Base-by-base conservation (phyloP, 2,888 invertebrate species). In the Helicoverpa assulta region DNA sequence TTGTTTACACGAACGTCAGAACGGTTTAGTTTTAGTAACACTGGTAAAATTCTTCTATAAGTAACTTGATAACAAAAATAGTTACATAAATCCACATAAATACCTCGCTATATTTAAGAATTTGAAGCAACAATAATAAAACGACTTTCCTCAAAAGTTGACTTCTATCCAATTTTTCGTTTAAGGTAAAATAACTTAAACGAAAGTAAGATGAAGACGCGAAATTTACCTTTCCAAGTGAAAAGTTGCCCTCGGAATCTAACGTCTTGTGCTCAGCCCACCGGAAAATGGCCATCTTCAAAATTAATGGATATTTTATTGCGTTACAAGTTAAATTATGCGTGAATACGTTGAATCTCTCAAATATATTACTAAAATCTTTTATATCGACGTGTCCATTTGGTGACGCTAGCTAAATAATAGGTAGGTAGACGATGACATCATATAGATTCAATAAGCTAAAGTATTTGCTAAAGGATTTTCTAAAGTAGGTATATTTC, bases 281-380 rank as follows among this genome's bases (percentile, higher is more conserved):
- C 85, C 88, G 93, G 93, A 95, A 95, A 95, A 95, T 94, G 91
- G 91, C 91, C 91, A 92, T 93, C 93, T 90, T 89, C 89, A 89
- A 91, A 93, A 93, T 95, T 94, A 95, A 95, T 95, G 95, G 95
- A 93, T 92, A 93, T 94, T 94, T 93, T 91, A 94, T 94, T 93
- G 90, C 93, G 92, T 92, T 89, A 90, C 89, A 87, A 88, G 94
- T 92, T 93, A 94, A 95, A 95, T 95, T 93, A 93, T 88, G 92
- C 94, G 93, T 93, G 89, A 92, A 93, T 88, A 82, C 84, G 90
- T 91, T 89, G 89, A 92, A 90, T 89, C 87, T 83, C 83, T 85
- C 85, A 85, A 89, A 88, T 86, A 86, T 88, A 86, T 88, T 86
- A 81, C 70, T 61, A 85, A 85, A 84, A 86, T 79, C 84, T 84